phyloP scores from a whole-genome alignment of 2,797 vertebrate genomes.

The Paguma larvata region DNA sequence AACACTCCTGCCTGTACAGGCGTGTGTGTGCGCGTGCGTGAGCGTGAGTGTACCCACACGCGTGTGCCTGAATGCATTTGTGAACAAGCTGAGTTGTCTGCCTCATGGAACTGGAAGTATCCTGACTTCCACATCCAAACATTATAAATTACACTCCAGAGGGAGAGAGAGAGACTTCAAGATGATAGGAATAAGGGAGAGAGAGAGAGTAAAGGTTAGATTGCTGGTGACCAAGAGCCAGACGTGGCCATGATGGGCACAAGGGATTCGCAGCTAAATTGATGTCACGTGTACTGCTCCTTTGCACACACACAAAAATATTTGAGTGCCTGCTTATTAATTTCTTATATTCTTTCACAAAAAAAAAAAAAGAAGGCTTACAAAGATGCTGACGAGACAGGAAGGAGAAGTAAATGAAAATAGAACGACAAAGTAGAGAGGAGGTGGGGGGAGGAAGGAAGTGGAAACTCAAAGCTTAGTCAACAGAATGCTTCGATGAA shows the following conservation, averaged over 20 bases:
- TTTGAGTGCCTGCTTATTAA: not conserved
- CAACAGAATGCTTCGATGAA: not conserved
- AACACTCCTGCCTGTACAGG: not conserved
- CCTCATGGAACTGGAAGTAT: not conserved
- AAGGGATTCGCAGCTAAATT: no score
- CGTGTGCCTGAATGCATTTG: rapidly evolving
- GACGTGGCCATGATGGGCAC: rapidly evolving
- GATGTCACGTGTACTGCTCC: not conserved
- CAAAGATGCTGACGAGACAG: slow-evolving; percentile 22
- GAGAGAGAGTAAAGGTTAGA: not conserved
- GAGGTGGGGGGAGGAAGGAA: not conserved
- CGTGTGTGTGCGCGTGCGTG: no score
- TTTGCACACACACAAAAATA: not conserved
- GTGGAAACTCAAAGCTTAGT: not conserved
- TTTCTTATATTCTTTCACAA: not conserved
- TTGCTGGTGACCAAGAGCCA: not conserved
- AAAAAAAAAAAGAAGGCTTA: not conserved
- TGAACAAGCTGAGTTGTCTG: not conserved
- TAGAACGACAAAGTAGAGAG: not conserved
- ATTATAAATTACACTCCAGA: not conserved
- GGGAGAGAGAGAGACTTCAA: no score
- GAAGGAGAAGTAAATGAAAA: not conserved
- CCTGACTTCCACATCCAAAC: not conserved
- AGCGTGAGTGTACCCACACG: rapidly evolving
- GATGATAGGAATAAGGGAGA: not conserved